Conservation (phyloP, 2,113 vertebrate genomes). For the Cygnus buccinator region DNA sequence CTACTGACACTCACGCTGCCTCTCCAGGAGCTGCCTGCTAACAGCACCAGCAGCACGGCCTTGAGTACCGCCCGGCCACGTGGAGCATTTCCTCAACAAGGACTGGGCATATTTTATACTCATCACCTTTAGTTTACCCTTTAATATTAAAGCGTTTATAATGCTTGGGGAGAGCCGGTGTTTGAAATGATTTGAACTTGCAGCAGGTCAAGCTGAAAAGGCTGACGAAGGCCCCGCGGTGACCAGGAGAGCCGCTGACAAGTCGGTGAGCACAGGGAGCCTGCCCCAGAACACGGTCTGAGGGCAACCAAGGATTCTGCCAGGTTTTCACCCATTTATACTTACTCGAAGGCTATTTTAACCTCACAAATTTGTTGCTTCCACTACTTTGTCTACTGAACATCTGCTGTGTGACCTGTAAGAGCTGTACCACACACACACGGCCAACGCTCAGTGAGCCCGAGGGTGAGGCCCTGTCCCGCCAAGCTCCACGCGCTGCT, state of each 20-base stretch:
- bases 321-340: neutral
- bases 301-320: neutral
- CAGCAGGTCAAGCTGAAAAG: neutral
- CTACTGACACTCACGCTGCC: neutral
- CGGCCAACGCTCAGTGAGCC: accelerated
- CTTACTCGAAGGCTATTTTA: neutral
- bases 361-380: neutral
- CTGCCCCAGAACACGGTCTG: neutral
- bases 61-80: accelerated
- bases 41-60: neutral
- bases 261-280: neutral
- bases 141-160: neutral
- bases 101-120: neutral
- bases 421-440: neutral
- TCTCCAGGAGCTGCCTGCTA: neutral
- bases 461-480: neutral
- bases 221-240: neutral
- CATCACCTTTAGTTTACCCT: neutral
- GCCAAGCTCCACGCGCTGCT: neutral
- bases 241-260: neutral
- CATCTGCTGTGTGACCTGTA: neutral
- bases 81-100: accelerated
- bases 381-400: neutral
- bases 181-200: neutral
- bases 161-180: neutral